A percentile compares a stretch with the other conserved stretches of the same genome.
Conservation (phyloP, 1,140 invertebrate genomes). For the Teleopsis dalmanni region DNA sequence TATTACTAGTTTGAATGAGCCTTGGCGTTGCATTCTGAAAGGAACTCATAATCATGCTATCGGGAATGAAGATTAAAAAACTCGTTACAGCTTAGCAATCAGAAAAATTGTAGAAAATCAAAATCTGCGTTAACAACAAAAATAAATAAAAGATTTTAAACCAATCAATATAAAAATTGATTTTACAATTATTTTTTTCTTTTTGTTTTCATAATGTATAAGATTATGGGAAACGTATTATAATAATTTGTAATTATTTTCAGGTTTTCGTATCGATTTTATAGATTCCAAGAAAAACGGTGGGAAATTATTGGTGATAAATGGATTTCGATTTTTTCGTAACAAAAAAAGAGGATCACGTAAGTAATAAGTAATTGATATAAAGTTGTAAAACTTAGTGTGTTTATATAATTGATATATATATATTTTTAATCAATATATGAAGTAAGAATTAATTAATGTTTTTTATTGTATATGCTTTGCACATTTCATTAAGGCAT, state of each 20-base stretch:
- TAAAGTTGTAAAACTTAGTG: no score
- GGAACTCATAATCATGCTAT: constrained; percentile 33
- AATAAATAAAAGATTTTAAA: background rate
- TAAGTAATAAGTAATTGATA: no score
- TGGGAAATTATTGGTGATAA: constrained; percentile 41
- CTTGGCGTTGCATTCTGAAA: constrained; percentile 24
- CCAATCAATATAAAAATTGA: background rate
- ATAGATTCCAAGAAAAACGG: constrained; percentile 42
- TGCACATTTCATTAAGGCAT: no score
- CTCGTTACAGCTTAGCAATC: background rate
- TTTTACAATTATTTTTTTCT: constrained; percentile 5
- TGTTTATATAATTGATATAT: no score
- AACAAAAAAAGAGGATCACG: constrained; percentile 40
- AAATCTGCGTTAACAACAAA: background rate
- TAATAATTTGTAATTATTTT: constrained; percentile 14
- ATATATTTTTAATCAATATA: no score
- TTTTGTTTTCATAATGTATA: constrained; percentile 5
- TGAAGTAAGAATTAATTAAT: no score
- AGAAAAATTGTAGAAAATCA: background rate
- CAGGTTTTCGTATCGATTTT: constrained; percentile 40
- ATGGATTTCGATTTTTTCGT: constrained; percentile 41
- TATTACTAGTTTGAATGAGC: constrained; percentile 25
- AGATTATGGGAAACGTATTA: background rate
- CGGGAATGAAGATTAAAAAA: constrained; percentile 7
- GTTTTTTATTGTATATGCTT: no score